A percentile compares a stretch with the other conserved stretches of the same genome.
These are phyloP conservation scores for Andricus curvator DNA, from an alignment of 2,888 invertebrate species.

Conservation along the genomic window DNA sequence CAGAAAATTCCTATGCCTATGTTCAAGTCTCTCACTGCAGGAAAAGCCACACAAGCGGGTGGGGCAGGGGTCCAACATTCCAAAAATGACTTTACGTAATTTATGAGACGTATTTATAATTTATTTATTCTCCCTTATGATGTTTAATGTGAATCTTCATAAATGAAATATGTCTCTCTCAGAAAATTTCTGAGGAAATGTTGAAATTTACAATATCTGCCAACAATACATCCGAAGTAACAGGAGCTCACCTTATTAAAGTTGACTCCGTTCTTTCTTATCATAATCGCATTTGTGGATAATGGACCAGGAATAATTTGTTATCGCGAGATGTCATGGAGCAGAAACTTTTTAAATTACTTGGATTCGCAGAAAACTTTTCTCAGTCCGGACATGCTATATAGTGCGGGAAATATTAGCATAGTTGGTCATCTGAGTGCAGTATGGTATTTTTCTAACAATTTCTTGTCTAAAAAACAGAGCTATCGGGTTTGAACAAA, in stretches of 20 bases:
- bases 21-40: no score
- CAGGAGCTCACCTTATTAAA: slow-evolving; percentile 55
- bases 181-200: background rate
- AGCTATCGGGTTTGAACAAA: background rate
- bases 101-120: no score
- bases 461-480: background rate
- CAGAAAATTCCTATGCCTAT: no score
- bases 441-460: slow-evolving; percentile 45
- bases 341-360: slow-evolving; percentile 78
- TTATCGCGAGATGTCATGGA: slow-evolving; percentile 77
- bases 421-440: slow-evolving; percentile 68
- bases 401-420: slow-evolving; percentile 67
- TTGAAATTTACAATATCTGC: slow-evolving; percentile 43
- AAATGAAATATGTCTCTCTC: background rate
- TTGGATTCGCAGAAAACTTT: slow-evolving; percentile 73
- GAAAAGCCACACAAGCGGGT: no score
- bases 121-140: background rate
- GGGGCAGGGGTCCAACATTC: no score
- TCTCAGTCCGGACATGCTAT: slow-evolving; percentile 51
- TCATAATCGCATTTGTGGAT: slow-evolving; percentile 78
- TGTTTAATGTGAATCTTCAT: background rate
- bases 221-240: slow-evolving; percentile 32
- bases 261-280: slow-evolving; percentile 74
- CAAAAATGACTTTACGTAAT: no score
- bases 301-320: slow-evolving; percentile 77